These are phyloP conservation scores for Tangara arthus DNA, from an alignment of 2,797 vertebrate species.

Conservation along the genomic window DNA sequence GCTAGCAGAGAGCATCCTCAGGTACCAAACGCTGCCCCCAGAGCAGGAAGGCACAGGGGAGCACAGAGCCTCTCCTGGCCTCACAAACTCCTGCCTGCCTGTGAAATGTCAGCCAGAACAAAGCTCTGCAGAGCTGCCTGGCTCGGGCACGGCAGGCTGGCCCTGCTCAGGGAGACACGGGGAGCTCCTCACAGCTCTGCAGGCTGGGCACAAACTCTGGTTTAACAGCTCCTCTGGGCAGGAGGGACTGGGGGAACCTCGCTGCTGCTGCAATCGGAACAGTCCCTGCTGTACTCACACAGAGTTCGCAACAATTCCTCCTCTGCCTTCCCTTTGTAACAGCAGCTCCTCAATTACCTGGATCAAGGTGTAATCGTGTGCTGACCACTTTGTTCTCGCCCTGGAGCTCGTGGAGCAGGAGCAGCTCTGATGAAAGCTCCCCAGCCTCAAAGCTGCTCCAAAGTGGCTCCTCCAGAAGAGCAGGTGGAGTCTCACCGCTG, in stretches of 20 bases:
- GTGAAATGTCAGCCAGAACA: background rate
- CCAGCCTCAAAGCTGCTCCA: background rate
- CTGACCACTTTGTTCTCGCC: background rate
- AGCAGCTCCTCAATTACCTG: background rate
- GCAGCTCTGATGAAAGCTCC: background rate
- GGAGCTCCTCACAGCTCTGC: background rate
- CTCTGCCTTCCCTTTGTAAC: background rate
- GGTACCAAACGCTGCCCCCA: background rate
- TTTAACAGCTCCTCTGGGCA: background rate
- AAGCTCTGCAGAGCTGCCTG: background rate
- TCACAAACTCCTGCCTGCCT: fast-evolving
- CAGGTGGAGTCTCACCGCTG: background rate
- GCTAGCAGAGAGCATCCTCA: background rate
- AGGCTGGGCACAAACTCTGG: background rate
- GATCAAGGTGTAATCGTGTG: fast-evolving
- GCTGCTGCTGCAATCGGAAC: background rate
- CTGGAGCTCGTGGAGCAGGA: background rate
- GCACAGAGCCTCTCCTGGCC: background rate
- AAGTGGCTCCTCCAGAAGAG: background rate
- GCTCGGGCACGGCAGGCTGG: background rate
- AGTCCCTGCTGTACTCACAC: background rate
- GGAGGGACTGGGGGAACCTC: background rate
- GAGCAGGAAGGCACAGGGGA: background rate
- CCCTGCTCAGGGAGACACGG: background rate
- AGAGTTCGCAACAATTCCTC: background rate